Evolutionary conservation across 2,888 invertebrate species (phyloP).

Genomic region (Spilarctia lutea): DNA sequence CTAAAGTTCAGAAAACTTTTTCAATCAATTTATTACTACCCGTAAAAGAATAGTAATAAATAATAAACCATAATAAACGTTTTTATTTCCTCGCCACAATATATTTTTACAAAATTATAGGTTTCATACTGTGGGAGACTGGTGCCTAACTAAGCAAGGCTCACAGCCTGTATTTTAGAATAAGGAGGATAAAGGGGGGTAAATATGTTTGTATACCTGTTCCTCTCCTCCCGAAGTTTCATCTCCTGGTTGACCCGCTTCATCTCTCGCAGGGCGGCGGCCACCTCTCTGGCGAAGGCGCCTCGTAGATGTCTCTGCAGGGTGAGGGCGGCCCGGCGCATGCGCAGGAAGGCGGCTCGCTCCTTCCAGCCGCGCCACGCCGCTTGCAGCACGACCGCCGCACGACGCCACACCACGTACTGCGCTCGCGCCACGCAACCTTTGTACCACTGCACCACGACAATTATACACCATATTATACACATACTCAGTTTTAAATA

Average conservation of each 20-base stretch:
- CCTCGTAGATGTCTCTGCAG: slow-evolving; percentile 95
- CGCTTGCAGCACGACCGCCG: slow-evolving; percentile 92
- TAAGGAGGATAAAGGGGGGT: not conserved
- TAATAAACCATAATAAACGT: too few relatives aligned
- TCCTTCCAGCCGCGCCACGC: slow-evolving; percentile 95
- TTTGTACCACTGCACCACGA: slow-evolving; percentile 87
- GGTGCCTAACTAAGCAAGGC: too few relatives aligned
- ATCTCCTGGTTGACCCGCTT: slow-evolving; percentile 94
- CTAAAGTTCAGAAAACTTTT: too few relatives aligned
- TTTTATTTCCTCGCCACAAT: too few relatives aligned
- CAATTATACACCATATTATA: not conserved
- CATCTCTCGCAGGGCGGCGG: slow-evolving; percentile 95
- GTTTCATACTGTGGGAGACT: too few relatives aligned
- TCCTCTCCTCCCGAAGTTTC: slow-evolving; percentile 90
- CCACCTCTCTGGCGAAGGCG: slow-evolving; percentile 96
- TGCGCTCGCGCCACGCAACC: slow-evolving; percentile 88
- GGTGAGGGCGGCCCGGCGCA: slow-evolving; percentile 93
- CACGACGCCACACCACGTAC: slow-evolving; percentile 88
- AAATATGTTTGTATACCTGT: slow-evolving; percentile 63
- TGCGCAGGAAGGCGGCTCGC: slow-evolving; percentile 92
- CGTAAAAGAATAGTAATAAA: too few relatives aligned
- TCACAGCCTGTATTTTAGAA: too few relatives aligned
- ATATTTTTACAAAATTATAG: too few relatives aligned
- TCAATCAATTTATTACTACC: too few relatives aligned
- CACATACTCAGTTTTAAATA: not conserved